These are phyloP conservation scores for Thecocarcelia acutangulata DNA, from an alignment of 2,888 invertebrate genomes.

Conservation along the genomic window DNA sequence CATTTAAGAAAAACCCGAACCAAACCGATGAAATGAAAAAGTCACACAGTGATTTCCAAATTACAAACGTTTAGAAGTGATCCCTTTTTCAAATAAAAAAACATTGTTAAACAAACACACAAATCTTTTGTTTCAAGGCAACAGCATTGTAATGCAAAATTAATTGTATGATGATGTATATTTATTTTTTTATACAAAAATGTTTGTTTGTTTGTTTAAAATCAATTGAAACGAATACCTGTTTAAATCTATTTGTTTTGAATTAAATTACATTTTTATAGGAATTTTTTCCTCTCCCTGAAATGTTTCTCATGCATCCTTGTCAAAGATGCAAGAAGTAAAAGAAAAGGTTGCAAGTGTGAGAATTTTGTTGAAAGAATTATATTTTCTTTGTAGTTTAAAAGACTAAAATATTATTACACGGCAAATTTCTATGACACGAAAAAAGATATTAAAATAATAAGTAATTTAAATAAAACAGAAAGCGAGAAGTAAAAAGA, in stretches of 20 bases:
- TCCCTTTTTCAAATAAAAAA: constrained; percentile 4
- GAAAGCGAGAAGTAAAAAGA: no score
- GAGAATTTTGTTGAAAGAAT: constrained; percentile 2
- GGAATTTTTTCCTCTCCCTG: constrained; percentile 36
- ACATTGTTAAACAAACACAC: constrained; percentile 46
- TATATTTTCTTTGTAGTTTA: no score
- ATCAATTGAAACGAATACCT: constrained; percentile 58
- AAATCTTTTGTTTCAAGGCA: constrained; percentile 41
- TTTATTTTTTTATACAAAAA: not conserved
- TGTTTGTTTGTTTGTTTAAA: not conserved
- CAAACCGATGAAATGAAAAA: constrained; percentile 29
- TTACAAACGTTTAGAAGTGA: constrained; percentile 9
- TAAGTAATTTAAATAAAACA: no score
- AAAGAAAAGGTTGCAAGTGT: constrained; percentile 22
- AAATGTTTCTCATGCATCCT: constrained; percentile 52
- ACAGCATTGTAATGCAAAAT: constrained; percentile 58
- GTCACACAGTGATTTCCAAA: constrained; percentile 48
- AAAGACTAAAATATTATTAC: no score
- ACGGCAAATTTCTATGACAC: no score
- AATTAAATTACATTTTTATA: constrained; percentile 56
- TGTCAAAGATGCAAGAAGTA: not conserved
- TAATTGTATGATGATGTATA: constrained; percentile 40
- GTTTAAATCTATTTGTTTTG: constrained; percentile 65
- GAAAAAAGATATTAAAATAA: no score
- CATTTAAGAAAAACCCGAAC: constrained; percentile 46